Base-by-base conservation (phyloP, 2,797 vertebrate genomes). In the Leontopithecus rosalia region DNA sequence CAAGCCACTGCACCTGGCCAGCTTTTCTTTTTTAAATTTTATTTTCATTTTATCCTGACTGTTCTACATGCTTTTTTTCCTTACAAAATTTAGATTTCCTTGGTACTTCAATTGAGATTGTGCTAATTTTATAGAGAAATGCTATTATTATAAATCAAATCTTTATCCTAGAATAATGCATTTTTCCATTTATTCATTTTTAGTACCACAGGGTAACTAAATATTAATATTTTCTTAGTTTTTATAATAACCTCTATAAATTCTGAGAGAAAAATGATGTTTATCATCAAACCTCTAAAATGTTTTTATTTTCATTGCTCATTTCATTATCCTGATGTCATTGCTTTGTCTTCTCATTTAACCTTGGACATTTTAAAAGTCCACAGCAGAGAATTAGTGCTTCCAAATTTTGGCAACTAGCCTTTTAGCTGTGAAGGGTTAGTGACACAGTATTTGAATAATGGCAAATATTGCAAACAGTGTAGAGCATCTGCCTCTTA, bases 281-380 rank as follows among this genome's bases (percentile, higher is more conserved):
- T 87, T 8, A 76, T 85, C 13, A 14, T 90, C 41, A 46, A 67
- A 77, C 1, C 1, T 79, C 24, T 88, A 61, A 79, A 7, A 22
- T 57, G 12, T 58, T 95, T 88, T 91, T 26, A 17, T 90, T 95
- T 94, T 90, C 43, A 70, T 73, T 87, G 28, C 22, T 81, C 24
- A 36, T 92, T 80, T 67, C 41, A 46, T 52, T 94, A 89, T 73
- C 33, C 58, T 50, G 17, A 15, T 80, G 19, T 24, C 22, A 39
- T 64, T 79, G 58, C 64, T 96, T 90, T 50, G 88, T 92, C n/a
- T 86, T 96, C 39, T 81, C 80, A 64, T 70, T 95, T 91, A 90
- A 84, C 55, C 72, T 95, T 91, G 57, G 76, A 75, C 61, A 84
- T 76, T 61, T 91, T 50, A 30, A 82, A 88, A 57, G 50, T 50